These are phyloP conservation scores for Leistus spinibarbis DNA, from an alignment of 2,888 invertebrate genomes.

Conservation along the genomic window DNA sequence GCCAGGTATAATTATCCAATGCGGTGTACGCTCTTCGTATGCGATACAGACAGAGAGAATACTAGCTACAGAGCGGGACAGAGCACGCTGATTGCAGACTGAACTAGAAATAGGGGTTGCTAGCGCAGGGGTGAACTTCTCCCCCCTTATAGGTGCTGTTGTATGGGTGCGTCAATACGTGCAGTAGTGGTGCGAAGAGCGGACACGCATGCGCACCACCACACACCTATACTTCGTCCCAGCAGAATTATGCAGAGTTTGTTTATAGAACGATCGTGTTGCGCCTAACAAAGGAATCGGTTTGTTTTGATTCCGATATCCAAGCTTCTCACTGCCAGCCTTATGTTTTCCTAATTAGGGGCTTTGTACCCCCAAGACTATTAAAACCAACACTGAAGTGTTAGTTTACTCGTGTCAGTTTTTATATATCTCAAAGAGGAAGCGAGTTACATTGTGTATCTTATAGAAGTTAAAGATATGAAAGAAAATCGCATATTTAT, in stretches of 20 bases:
- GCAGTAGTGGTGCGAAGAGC: slow-evolving; percentile 4
- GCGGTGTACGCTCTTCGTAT: not conserved
- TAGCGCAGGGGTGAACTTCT: slow-evolving; percentile 15
- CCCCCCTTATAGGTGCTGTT: not conserved
- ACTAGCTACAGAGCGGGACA: not conserved
- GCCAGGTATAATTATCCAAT: slow-evolving; percentile 7
- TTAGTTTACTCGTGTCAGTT: too few species aligned
- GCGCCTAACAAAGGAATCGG: not conserved
- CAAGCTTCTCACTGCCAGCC: not conserved
- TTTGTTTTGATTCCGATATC: not conserved
- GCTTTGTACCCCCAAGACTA: too few species aligned
- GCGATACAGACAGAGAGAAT: not conserved
- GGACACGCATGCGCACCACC: not conserved
- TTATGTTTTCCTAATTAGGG: too few species aligned
- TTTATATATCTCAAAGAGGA: too few species aligned
- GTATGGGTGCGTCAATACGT: slow-evolving; percentile 27
- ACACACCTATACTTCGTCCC: not conserved
- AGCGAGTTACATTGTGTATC: too few species aligned
- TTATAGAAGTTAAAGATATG: too few species aligned
- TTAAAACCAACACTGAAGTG: too few species aligned
- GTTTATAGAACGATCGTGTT: slow-evolving; percentile 10
- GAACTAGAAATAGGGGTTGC: slow-evolving; percentile 9
- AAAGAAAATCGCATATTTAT: too few species aligned
- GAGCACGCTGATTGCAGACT: slow-evolving; percentile 9
- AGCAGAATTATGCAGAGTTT: not conserved